Evolutionary conservation across 2,797 vertebrate genomes (phyloP).

Genomic region (Smutsia gigantea): DNA sequence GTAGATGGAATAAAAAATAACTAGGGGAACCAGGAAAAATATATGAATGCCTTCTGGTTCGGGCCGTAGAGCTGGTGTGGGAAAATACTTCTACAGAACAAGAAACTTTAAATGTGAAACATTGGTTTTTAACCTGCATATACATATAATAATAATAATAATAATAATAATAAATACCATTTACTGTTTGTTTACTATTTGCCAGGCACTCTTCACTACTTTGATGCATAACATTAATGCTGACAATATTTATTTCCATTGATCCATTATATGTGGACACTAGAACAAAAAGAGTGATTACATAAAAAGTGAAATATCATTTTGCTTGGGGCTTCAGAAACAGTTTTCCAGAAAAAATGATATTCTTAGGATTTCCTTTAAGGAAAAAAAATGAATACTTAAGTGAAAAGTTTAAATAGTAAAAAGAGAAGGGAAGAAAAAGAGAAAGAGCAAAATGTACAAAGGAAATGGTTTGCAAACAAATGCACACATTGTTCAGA

Average conservation of each 20-base stretch:
- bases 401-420: background rate
- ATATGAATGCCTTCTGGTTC: background rate
- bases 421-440: background rate
- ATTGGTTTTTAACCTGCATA: background rate
- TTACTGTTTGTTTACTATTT: background rate
- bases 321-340: background rate
- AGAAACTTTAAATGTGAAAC: background rate
- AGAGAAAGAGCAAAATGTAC: background rate
- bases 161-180: background rate
- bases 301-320: background rate
- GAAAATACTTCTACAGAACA: background rate
- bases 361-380: background rate
- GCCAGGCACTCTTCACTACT: background rate
- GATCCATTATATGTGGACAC: background rate
- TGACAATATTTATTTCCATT: background rate
- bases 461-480: background rate
- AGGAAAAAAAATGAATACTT: background rate
- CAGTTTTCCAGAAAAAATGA: background rate
- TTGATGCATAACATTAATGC: background rate
- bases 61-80: background rate
- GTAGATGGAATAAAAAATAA: background rate
- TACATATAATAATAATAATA: background rate
- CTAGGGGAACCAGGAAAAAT: background rate
- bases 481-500: background rate
- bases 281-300: background rate